Evolutionary conservation across 2,888 invertebrate species (phyloP).

Genomic region (Coremacera marginata): DNA sequence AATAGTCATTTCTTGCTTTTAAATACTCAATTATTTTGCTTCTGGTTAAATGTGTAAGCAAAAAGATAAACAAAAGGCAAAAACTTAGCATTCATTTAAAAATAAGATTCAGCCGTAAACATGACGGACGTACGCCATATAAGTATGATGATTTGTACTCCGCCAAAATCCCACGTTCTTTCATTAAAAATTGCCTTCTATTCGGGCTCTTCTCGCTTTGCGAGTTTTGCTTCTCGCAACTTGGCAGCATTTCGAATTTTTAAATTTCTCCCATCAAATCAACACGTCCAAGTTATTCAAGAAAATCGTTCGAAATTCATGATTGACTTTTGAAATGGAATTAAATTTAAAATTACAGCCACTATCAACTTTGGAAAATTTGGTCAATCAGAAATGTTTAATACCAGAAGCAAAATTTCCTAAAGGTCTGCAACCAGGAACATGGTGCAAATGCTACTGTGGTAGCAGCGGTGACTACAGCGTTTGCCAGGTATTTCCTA

Average conservation of each 20-base stretch:
- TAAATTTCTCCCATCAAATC: constrained; percentile 10
- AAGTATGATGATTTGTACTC: too few species aligned
- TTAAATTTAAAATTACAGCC: constrained; percentile 51
- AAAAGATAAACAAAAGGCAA: too few species aligned
- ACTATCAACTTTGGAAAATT: constrained; percentile 50
- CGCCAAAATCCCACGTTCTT: too few species aligned
- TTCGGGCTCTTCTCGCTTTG: too few species aligned
- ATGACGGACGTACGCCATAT: too few species aligned
- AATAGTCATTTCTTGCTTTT: too few species aligned
- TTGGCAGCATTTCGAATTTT: background rate
- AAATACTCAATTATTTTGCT: too few species aligned
- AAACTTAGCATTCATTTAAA: too few species aligned
- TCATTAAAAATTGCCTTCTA: too few species aligned
- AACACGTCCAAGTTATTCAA: background rate
- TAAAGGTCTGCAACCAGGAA: constrained; percentile 27
- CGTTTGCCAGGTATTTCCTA: constrained; percentile 53
- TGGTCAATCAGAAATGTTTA: constrained; percentile 50
- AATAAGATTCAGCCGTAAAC: too few species aligned
- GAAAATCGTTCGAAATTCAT: background rate
- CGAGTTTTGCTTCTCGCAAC: too few species aligned
- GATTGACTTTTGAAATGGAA: constrained; percentile 18
- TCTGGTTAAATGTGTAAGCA: too few species aligned
- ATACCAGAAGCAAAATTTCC: constrained; percentile 48
- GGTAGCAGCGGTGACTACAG: constrained; percentile 31
- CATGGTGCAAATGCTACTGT: constrained; percentile 54